Evolutionary conservation across 2,797 vertebrate genomes (phyloP), one percentile per base, ranked within the genome.

Genomic region (Rhabdophis nuchalis): DNA sequence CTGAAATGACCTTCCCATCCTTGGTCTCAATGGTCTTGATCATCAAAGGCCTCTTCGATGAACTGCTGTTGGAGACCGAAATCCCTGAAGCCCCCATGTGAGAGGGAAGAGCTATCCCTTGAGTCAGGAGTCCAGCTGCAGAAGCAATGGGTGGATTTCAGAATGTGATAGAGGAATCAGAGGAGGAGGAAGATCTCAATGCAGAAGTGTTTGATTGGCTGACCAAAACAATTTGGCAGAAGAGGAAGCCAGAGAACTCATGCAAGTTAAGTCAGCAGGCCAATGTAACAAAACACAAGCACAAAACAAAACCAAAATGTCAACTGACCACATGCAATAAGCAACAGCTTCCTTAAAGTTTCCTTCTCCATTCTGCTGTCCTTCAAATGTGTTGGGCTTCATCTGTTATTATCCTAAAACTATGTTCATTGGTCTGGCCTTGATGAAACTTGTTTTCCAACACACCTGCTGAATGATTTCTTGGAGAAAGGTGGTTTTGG

Each of bases 11-110:
- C 50, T 68, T 93, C 50, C 93, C 93, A 11, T 93, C 88, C 57
- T 87, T 93, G 56, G 88, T 93, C 85, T 93, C 91, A 4, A 93
- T 85, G 41, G 93, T 93, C 82, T 93, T 93, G 91, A 93, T 92
- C 56, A 93, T 89, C 85, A 93, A 29, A 3, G 93, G 91, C 32
- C 91, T 93, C 91, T 90, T 93, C 64, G 25, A 20, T 13, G 88
- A 91, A 32, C 1, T 90, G 56, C 3, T 88, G 68, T 20, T 61
- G 46, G 46, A 11, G 56, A 72, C 68, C 4, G 27, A 46, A 29
- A 52, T 93, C 46, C 50, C 86, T 3, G 46, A 1, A n/a, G 50
- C 18, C 14, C 86, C 32, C 10, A 16, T 64, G 64, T 61, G 57
- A 57, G 89, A 88, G 11, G 93, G 85, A 20, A 77, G 16, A 0